Base-by-base conservation (phyloP, 2,888 invertebrate species). In the Drosophila mimetica region DNA sequence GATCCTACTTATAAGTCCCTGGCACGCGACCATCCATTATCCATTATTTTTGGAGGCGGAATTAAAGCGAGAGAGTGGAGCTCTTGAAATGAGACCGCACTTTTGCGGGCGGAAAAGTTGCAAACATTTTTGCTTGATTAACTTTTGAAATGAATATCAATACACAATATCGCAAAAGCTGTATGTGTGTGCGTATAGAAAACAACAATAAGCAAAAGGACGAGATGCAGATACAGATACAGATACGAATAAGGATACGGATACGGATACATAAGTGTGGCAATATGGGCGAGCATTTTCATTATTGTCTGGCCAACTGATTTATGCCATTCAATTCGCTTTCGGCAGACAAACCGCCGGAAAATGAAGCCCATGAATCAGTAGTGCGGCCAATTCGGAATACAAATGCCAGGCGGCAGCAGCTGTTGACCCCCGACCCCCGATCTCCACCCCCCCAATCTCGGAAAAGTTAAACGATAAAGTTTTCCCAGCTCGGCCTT, bases 141-240 rank as follows among this genome's bases (percentile, higher is more conserved):
- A 75, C 70, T 84, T 77, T 70, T 44, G 57, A 76, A 74, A 74
- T 83, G 87, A 84, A 87, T 81, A 87, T 87, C 81, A 81, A 79
- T 63, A 70, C 63, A 82, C 54, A 71, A 72, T 72, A 63, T 28
- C 36, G 44, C 41, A 60, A 14, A 20, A 22, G 14, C 9, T 30
- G 11, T 28, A 8, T 28, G 28, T 22, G 22, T 22, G 22, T 22
- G 18, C 13, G 13, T 47, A 30, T 36, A 13, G 8, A 44, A 22
- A 32, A 52, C 50, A 71, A 66, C 36, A 53, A 57, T 37, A 25
- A 13, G 46, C 30, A 46, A 11, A 42, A 18, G 46, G 46, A 30
- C 46, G 16, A 63, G 48, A 55, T 48, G 48, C 50, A 47, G 46
- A 39, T 41, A 37, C 18, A 30, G 25, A 46, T 34, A 47, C 42